These are phyloP conservation scores for Petromus typicus DNA, from an alignment of 2,113 vertebrate species.

Conservation along the genomic window DNA sequence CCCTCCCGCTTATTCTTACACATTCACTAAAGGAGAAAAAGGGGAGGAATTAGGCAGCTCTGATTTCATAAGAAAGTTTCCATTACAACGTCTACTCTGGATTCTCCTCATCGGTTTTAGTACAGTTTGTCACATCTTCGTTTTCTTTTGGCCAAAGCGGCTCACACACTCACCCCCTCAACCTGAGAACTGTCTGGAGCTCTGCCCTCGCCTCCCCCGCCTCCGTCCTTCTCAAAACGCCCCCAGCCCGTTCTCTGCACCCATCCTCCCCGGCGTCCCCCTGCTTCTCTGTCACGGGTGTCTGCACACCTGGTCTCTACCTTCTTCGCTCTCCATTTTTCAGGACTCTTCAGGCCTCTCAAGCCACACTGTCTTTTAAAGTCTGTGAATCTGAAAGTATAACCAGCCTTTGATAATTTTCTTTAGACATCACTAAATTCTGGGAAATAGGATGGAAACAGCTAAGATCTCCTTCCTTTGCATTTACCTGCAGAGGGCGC, in stretches of 20 bases:
- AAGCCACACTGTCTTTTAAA: neutral
- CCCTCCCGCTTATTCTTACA: neutral
- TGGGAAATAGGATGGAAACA: neutral
- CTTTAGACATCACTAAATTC: constrained; percentile 5
- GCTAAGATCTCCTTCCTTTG: neutral
- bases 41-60: neutral
- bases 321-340: neutral
- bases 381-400: constrained; percentile 1
- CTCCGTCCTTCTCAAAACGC: neutral
- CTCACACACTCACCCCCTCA: neutral
- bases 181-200: neutral
- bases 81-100: neutral
- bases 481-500: neutral
- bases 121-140: neutral
- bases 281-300: neutral
- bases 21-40: neutral
- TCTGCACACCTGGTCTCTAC: neutral
- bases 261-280: neutral
- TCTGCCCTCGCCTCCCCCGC: neutral
- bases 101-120: neutral
- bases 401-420: constrained; percentile 23
- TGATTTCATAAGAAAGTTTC: neutral
- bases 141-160: neutral
- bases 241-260: neutral
- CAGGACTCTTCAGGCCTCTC: neutral